phyloP scores from a whole-genome alignment of 2,888 invertebrate genomes.

The Scaptomyza tumidula region DNA sequence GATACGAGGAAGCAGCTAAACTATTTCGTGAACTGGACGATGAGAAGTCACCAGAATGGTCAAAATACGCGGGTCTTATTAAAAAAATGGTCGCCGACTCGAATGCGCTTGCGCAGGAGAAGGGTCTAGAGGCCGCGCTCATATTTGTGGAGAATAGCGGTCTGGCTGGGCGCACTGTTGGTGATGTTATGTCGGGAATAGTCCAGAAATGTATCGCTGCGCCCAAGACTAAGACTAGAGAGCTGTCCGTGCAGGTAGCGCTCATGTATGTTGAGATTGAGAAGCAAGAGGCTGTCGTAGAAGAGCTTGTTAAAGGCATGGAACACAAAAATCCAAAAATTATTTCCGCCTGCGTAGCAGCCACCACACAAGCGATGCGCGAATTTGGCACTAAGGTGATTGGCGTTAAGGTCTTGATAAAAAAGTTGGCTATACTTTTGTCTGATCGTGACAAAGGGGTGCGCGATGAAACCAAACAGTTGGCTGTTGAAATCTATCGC shows the following conservation, averaged over 20 bases:
- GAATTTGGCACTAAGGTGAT: slow-evolving; percentile 97
- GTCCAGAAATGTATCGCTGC: slow-evolving; percentile 97
- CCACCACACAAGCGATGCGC: slow-evolving; percentile 90
- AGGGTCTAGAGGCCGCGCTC: slow-evolving; percentile 95
- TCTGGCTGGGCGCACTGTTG: slow-evolving; percentile 93
- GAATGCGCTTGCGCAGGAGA: slow-evolving; percentile 98
- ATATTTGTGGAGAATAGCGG: slow-evolving; percentile 96
- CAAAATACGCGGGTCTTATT: slow-evolving; percentile 94
- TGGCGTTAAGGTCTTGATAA: slow-evolving; percentile 93
- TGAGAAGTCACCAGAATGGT: slow-evolving; percentile 97
- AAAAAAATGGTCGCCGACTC: slow-evolving; percentile 97
- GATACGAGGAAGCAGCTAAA: slow-evolving; percentile 97
- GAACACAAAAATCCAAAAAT: slow-evolving; percentile 98
- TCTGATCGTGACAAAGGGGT: slow-evolving; percentile 96
- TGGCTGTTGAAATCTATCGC: slow-evolving; percentile 96
- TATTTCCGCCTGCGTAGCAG: slow-evolving; percentile 92
- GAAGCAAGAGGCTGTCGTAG: slow-evolving; percentile 94
- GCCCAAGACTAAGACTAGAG: slow-evolving; percentile 95
- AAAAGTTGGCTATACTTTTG: slow-evolving; percentile 92
- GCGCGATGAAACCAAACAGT: slow-evolving; percentile 94
- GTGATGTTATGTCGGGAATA: slow-evolving; percentile 94
- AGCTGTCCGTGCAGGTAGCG: slow-evolving; percentile 94
- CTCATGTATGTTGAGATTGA: slow-evolving; percentile 98
- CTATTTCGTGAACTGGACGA: slow-evolving; percentile 94
- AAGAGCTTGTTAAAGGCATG: slow-evolving; percentile 96